These are phyloP conservation scores for Odontamblyopus rebecca DNA, from an alignment of 2,797 vertebrate species.

Conservation along the genomic window DNA sequence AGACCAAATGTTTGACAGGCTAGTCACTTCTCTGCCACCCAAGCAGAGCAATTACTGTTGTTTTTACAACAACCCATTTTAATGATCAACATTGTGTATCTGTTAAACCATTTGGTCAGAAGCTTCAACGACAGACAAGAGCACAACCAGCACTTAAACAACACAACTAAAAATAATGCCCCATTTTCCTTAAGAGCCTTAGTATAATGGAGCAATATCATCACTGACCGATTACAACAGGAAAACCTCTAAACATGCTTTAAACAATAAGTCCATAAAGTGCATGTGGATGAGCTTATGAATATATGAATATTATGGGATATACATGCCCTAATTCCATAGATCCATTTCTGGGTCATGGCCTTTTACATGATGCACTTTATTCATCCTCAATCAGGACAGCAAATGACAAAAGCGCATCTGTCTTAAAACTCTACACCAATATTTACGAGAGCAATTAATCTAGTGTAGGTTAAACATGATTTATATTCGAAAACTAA, in stretches of 20 bases:
- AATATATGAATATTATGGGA: background rate
- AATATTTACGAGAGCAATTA: background rate
- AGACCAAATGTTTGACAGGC: conserved; percentile 37
- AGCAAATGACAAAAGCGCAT: conserved; percentile 31
- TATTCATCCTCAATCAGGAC: conserved; percentile 15
- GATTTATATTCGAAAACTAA: background rate
- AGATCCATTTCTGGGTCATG: conserved; percentile 19
- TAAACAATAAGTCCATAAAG: conserved; percentile 8
- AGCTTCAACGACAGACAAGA: background rate
- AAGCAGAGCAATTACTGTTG: conserved; percentile 20
- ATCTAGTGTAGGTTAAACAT: background rate
- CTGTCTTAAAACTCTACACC: conserved; percentile 16
- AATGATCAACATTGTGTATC: conserved; percentile 19
- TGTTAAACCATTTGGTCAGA: conserved; percentile 8
- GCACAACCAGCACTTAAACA: background rate
- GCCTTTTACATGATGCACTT: background rate
- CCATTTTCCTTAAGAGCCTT: conserved; percentile 14
- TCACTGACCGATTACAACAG: conserved; percentile 13
- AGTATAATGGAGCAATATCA: conserved; percentile 20
- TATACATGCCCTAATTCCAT: conserved; percentile 21
- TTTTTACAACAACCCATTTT: conserved; percentile 37
- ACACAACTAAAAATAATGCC: background rate
- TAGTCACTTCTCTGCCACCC: conserved; percentile 34
- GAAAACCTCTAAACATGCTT: conserved; percentile 25
- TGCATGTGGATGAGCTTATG: background rate